Conservation (phyloP, 2,113 vertebrate genomes). For the Limanda limanda region DNA sequence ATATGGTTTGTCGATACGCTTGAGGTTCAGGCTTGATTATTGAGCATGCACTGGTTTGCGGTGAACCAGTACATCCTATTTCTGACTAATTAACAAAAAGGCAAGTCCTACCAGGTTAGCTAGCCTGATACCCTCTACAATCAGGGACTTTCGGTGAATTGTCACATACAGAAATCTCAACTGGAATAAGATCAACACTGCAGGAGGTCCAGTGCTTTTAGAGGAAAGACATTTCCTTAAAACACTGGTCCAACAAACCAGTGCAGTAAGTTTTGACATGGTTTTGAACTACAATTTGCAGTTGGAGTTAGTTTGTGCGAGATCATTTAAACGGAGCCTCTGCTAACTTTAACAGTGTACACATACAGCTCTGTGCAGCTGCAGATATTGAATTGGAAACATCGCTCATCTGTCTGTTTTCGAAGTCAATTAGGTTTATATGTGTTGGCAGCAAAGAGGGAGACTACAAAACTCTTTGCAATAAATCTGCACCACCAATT, state of each 20-base stretch:
- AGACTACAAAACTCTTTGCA: too few relatives aligned
- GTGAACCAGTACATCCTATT: background rate
- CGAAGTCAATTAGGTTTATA: too few relatives aligned
- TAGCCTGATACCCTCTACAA: background rate
- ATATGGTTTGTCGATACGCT: conserved; percentile 7
- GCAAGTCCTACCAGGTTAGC: background rate
- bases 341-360: conserved; percentile 14
- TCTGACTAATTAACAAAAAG: background rate
- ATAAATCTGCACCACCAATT: too few relatives aligned
- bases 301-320: background rate
- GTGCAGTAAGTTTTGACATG: conserved; percentile 24
- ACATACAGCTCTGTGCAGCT: background rate
- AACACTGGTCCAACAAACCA: background rate
- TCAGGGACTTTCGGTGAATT: background rate
- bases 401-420: too few relatives aligned
- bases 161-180: too few relatives aligned
- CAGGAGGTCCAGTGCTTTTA: background rate
- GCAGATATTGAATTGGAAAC: too few relatives aligned
- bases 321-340: background rate
- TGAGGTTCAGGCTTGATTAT: conserved; percentile 22
- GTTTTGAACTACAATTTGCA: conserved; percentile 36
- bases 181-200: background rate
- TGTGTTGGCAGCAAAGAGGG: too few relatives aligned
- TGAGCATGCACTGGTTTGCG: background rate
- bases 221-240: background rate